Base-by-base conservation (phyloP, 2,113 vertebrate species). In the Poeciliopsis turrubarensis region DNA sequence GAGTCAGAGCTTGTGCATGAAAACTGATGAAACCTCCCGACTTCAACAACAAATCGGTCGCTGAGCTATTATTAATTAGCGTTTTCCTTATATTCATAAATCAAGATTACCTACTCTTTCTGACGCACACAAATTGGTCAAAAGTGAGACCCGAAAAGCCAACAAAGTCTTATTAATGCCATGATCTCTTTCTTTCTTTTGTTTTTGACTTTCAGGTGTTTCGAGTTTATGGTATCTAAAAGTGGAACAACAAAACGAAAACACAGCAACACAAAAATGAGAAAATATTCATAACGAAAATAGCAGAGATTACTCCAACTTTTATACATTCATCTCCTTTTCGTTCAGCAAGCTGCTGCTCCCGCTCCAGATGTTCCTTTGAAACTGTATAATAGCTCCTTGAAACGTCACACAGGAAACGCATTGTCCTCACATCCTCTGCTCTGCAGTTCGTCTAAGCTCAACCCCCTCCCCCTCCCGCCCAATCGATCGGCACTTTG, bases 211-310 rank as follows among this genome's bases (percentile, higher is more conserved):
- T 31, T 47, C 67, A 57, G 14, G 34, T n/a, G 41, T 22, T 51
- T 60, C 5, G 60, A 67, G 32, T n/a, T 64, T 13, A 37, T 34
- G 26, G 73, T 73, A 51, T 37, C 17, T 34, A 73, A 64, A 68
- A 76, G 37, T 70, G 73, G 26, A 75, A 81, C 26, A 73, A 57
- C 25, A 57, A 57, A 57, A 57, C 25, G 29, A 73, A 57, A 81
- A 70, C 83, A 87, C 79, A 54, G 72, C 77, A 86, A 87, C 27
- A 39, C 70, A 80, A 87, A 4, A 4, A 66, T 15, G 34, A 83
- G 11, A 67, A 61, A 13, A 15, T 31, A 70, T 65, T 74, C 14
- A 22, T 30, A 3, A 68, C 68, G 65, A 73, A 75, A 68, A 37
- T 11, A 51, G 29, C 25, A 69, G 51, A 69, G 44, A 25, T 12